Percentiles rank a stretch among this genome's conserved stretches.
phyloP scores from a whole-genome alignment of 2,113 vertebrate species.

The Hystrix cristata region DNA sequence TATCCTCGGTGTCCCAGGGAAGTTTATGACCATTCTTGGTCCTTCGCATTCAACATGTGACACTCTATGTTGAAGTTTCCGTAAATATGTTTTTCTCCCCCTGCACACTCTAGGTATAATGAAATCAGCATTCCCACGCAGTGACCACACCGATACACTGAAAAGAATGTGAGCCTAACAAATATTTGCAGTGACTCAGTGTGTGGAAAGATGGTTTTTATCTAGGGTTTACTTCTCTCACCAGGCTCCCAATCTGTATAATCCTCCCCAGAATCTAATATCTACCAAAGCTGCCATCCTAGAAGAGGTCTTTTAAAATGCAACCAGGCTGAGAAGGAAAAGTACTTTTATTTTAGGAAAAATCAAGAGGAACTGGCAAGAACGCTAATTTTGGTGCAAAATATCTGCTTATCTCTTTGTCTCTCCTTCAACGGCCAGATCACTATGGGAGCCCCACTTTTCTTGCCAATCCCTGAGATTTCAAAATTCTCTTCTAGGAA shows the following conservation, averaged over 20 bases:
- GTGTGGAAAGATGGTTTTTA: not conserved
- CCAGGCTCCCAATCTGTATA: not conserved
- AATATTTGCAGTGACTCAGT: not conserved
- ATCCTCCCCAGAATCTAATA: not conserved
- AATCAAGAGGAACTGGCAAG: not conserved
- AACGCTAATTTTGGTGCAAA: not conserved
- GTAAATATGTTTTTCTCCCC: not conserved
- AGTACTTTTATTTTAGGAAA: not conserved
- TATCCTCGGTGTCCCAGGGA: not conserved
- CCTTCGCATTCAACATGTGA: not conserved
- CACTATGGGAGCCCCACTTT: fast-evolving
- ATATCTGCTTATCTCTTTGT: too few relatives aligned
- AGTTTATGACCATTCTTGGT: not conserved
- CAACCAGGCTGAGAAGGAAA: not conserved
- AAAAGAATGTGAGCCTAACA: not conserved
- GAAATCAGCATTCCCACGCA: not conserved
- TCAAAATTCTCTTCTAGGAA: not conserved
- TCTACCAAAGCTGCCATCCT: not conserved
- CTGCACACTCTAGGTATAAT: not conserved
- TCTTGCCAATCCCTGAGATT: not conserved
- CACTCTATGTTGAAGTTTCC: not conserved
- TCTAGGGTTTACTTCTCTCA: not conserved
- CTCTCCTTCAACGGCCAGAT: not conserved
- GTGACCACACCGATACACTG: not conserved
- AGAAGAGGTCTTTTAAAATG: not conserved